A percentile compares a stretch with the other conserved stretches of the same genome.
Evolutionary conservation across 2,888 invertebrate genomes (phyloP).

Genomic region (Ceramica pisi): DNA sequence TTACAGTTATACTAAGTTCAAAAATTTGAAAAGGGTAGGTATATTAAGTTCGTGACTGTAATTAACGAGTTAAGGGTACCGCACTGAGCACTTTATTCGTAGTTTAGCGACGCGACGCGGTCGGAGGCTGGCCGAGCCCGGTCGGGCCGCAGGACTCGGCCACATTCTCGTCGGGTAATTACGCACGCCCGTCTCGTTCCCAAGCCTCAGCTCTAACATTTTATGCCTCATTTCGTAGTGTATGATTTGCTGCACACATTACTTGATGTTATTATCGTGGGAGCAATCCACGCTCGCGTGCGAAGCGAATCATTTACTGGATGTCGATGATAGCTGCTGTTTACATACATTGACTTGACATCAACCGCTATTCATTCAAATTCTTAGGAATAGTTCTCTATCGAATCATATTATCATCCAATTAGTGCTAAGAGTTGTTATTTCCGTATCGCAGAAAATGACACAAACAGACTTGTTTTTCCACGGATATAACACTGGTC

Average conservation of each 20-base stretch:
- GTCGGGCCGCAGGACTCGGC: constrained; percentile 83
- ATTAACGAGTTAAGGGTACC: constrained; percentile 86
- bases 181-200: constrained; percentile 87
- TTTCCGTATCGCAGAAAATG: constrained; percentile 1
- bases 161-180: constrained; percentile 89
- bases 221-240: constrained; percentile 88
- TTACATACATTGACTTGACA: constrained; percentile 63
- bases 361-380: constrained; percentile 18
- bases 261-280: constrained; percentile 88
- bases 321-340: constrained; percentile 74
- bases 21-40: constrained; percentile 76
- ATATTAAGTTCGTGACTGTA: constrained; percentile 83
- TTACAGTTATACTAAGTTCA: constrained; percentile 64
- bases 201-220: constrained; percentile 86
- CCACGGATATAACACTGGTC: neutral
- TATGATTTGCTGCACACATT: constrained; percentile 88
- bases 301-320: constrained; percentile 77
- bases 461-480: neutral
- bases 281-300: constrained; percentile 80
- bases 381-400: constrained; percentile 24
- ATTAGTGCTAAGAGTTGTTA: constrained; percentile 5
- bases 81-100: constrained; percentile 85
- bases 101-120: constrained; percentile 79
- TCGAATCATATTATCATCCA: constrained; percentile 21
- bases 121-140: constrained; percentile 80